Conservation (phyloP, 2,888 invertebrate genomes). For the Scotopteryx bipunctaria region DNA sequence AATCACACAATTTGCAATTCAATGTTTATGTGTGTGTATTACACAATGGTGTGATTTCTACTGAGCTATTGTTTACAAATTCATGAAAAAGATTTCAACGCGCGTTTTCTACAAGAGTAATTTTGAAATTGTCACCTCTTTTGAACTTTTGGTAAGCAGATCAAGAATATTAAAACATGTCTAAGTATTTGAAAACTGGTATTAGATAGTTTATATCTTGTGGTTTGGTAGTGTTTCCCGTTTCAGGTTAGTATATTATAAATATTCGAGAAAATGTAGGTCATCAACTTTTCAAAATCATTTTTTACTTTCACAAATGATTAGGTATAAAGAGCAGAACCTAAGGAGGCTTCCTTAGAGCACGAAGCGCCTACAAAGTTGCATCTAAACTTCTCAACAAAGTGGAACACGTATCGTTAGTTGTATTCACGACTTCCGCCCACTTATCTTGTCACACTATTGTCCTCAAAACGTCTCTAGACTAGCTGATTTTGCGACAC, state of each 20-base stretch:
- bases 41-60: constrained; percentile 20
- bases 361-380: constrained; percentile 12
- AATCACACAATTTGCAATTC: background rate
- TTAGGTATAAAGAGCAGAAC: too few relatives aligned
- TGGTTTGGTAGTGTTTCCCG: too few relatives aligned
- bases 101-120: constrained; percentile 35
- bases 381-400: constrained; percentile 12
- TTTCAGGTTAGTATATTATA: too few relatives aligned
- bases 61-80: constrained; percentile 28
- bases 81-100: constrained; percentile 59
- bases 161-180: background rate
- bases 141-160: background rate
- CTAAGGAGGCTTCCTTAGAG: background rate
- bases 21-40: background rate
- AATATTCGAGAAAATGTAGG: too few relatives aligned
- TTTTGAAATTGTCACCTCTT: background rate
- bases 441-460: constrained; percentile 28
- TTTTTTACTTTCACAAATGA: background rate
- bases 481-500: constrained; percentile 22
- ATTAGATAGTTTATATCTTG: too few relatives aligned
- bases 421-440: constrained; percentile 26
- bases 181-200: too few relatives aligned
- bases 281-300: too few relatives aligned
- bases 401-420: constrained; percentile 25
- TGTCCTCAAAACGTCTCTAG: constrained; percentile 25